These are phyloP conservation scores for Patella pellucida DNA, from an alignment of 2,888 invertebrate genomes.

Conservation along the genomic window DNA sequence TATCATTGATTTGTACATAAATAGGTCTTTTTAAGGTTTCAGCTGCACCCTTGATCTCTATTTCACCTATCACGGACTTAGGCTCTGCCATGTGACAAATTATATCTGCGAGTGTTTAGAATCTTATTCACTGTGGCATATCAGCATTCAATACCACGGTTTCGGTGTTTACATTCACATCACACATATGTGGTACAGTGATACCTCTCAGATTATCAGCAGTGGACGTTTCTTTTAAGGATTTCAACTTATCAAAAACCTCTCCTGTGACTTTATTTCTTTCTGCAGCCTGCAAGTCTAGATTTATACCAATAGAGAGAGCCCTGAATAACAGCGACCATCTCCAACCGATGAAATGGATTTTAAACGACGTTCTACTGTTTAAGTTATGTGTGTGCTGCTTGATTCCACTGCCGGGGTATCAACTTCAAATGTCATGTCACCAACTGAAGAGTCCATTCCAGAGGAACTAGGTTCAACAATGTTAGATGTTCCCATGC, in stretches of 20 bases:
- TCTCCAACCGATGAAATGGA: neutral
- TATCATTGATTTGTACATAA: neutral
- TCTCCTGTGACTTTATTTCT: neutral
- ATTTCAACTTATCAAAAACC: neutral
- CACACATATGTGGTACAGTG: neutral
- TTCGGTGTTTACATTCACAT: neutral
- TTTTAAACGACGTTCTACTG: too few species aligned
- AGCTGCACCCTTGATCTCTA: neutral
- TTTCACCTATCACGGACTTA: neutral
- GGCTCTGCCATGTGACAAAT: neutral
- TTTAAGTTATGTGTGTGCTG: too few species aligned
- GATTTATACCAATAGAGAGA: neutral
- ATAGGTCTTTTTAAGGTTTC: neutral
- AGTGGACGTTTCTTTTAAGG: neutral
- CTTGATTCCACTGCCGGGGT: too few species aligned
- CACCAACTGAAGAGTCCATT: too few species aligned
- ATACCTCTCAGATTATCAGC: neutral
- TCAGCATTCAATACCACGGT: neutral
- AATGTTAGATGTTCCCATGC: too few species aligned
- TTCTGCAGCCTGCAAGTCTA: neutral
- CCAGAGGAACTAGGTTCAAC: too few species aligned
- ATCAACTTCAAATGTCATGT: too few species aligned
- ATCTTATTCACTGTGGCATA: neutral
- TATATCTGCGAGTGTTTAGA: neutral
- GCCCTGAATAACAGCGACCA: neutral